Conservation (phyloP, 2,888 invertebrate species). For the Imbricaverruca yamaguchii region DNA sequence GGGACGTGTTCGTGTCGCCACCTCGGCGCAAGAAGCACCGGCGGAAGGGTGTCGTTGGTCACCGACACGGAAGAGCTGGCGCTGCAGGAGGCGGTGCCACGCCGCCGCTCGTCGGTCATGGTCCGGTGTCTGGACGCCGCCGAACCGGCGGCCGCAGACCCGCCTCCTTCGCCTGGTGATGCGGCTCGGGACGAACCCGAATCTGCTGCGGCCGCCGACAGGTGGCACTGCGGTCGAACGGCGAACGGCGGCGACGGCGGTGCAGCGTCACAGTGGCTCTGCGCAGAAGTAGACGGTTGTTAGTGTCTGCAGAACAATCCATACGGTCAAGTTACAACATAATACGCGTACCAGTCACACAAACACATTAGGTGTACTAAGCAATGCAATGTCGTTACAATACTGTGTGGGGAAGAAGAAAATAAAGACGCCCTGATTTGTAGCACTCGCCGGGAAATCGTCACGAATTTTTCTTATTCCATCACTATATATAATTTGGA, state of each 20-base stretch:
- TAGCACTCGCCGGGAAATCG: too few species aligned
- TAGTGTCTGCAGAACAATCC: too few species aligned
- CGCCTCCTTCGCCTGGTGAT: too few species aligned
- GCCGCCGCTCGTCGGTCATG: background rate
- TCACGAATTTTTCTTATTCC: too few species aligned
- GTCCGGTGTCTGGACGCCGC: background rate
- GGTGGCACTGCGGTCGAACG: background rate
- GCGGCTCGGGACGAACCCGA: background rate
- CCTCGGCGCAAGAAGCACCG: background rate
- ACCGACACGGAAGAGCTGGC: slow-evolving; percentile 9
- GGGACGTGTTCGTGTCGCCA: background rate
- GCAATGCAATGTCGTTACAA: too few species aligned
- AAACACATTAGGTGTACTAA: too few species aligned
- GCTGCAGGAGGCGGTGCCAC: background rate
- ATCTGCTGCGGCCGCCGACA: background rate
- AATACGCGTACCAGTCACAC: too few species aligned
- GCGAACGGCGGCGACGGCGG: background rate
- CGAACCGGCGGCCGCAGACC: slow-evolving; percentile 16
- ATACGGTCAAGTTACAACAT: too few species aligned
- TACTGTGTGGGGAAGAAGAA: too few species aligned
- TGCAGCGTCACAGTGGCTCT: background rate
- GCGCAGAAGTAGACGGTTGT: too few species aligned
- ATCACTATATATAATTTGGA: too few species aligned
- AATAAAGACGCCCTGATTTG: too few species aligned
- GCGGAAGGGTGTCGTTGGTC: background rate